phyloP scores from a whole-genome alignment of 2,888 invertebrate genomes.

The Hylaea fasciaria region DNA sequence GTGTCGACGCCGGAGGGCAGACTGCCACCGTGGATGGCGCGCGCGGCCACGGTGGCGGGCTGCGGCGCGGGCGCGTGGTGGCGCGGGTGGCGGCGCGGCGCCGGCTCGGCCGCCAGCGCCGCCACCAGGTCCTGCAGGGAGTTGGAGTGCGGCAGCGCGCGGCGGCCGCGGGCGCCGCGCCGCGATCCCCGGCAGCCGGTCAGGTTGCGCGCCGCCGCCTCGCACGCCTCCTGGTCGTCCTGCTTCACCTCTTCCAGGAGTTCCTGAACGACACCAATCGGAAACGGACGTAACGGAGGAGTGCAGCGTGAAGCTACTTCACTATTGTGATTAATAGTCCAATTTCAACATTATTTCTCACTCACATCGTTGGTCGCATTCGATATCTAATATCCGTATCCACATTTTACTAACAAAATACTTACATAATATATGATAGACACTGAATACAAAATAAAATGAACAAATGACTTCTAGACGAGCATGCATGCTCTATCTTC shows the following conservation, averaged over 20 bases:
- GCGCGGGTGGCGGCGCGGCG: conserved; percentile 56
- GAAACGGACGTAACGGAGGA: no score
- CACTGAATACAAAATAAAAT: no score
- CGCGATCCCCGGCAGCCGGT: conserved; percentile 68
- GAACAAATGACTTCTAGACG: no score
- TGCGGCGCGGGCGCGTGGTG: conserved; percentile 58
- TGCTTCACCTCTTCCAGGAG: conserved; percentile 91
- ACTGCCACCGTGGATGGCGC: conserved; percentile 78
- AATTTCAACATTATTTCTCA: neutral
- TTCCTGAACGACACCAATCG: conserved; percentile 82
- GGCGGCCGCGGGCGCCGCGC: conserved; percentile 66
- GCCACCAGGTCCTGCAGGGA: conserved; percentile 86
- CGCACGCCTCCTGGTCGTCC: conserved; percentile 87
- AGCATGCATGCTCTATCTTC: no score
- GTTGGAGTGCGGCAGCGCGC: conserved; percentile 82
- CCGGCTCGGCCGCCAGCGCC: conserved; percentile 74
- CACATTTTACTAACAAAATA: no score
- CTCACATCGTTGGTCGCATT: no score
- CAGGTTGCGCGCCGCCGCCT: conserved; percentile 80
- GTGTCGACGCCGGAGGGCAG: conserved; percentile 80
- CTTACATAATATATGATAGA: no score
- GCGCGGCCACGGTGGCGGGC: conserved; percentile 64
- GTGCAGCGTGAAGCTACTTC: no score
- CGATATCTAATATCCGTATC: no score
- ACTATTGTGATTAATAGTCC: no score